Evolutionary conservation across 2,113 vertebrate species (phyloP), one percentile per base, ranked within the genome.

Genomic region (Serilophus lunatus): DNA sequence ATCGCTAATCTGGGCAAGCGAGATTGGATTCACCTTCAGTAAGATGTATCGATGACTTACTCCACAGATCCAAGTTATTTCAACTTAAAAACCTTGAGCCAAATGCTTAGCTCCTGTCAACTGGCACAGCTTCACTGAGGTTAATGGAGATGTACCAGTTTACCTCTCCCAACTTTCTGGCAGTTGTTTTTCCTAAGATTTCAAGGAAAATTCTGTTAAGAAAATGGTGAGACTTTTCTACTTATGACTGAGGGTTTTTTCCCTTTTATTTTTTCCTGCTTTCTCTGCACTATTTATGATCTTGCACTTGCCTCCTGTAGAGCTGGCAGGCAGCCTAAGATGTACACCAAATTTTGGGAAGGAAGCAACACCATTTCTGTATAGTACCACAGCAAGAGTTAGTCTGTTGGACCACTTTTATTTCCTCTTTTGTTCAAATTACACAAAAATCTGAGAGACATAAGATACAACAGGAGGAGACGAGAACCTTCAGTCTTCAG

Each of bases 341-440:
- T 80, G 84, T 94, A 86, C 88, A 97, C 95, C 93, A 94, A 97
- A 96, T 97, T 97, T 93, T 91, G 93, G 92, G 86, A 82, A 91
- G 82, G 92, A 97, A 94, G 93, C 92, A 96, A 78, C 96, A 92
- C 92, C 84, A 50, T 90, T 93, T 91, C 88, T 85, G 82, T 79
- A 88, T 72, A 70, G 89, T 89, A 96, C 87, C 95, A 51, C 90
- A 81, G 66, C 26, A 26, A 92, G 90, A 88, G 81, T 93, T 72
- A n/a, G 47, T 60, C 59, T 65, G 88, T 88, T 91, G 90, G 82
- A 90, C 92, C 60, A 86, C 87, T 95, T 92, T 87, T 88, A 95
- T 96, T 97, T 97, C 92, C 95, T 94, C 88, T 97, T 94, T 97
- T 97, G 96, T 96, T 87, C 97, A 93, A 96, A 96, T 96, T 95